Evolutionary conservation across 2,797 vertebrate species (phyloP).

Genomic region (Liparis tanakae): DNA sequence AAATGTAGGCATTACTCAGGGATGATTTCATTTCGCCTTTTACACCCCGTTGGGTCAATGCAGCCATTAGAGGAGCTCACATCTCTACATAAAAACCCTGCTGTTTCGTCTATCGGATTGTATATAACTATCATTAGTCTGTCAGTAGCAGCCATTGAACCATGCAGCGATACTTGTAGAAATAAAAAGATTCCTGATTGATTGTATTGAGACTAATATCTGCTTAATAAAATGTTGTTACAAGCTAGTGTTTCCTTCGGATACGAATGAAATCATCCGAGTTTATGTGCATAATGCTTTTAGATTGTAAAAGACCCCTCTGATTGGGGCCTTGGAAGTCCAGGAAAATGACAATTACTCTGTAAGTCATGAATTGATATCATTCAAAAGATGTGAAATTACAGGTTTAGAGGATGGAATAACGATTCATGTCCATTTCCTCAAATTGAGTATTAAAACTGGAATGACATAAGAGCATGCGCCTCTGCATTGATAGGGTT

Average conservation of each 20-base stretch:
- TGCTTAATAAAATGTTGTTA: conserved; percentile 39
- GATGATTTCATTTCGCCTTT: conserved; percentile 42
- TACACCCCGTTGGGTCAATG: conserved; percentile 42
- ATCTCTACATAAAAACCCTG: conserved; percentile 45
- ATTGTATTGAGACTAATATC: conserved; percentile 35
- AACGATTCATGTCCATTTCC: conserved; percentile 69
- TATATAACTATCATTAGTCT: conserved; percentile 51
- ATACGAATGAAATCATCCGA: conserved; percentile 38
- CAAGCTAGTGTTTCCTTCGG: conserved; percentile 38
- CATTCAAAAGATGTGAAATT: conserved; percentile 63
- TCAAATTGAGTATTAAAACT: conserved; percentile 74
- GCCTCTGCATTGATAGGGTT: conserved; percentile 56
- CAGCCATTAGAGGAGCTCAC: conserved; percentile 42
- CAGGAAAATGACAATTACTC: conserved; percentile 62
- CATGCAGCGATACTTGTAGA: conserved; percentile 40
- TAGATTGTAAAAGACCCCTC: conserved; percentile 37
- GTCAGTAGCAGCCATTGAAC: conserved; percentile 37
- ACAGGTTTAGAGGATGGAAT: conserved; percentile 56
- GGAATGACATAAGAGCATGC: conserved; percentile 56
- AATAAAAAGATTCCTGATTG: conserved; percentile 44
- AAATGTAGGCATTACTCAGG: conserved; percentile 47
- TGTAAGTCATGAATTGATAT: conserved; percentile 56
- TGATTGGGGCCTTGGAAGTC: conserved; percentile 45
- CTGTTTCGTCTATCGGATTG: conserved; percentile 43
- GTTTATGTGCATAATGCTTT: conserved; percentile 37